Percentiles rank a stretch among this genome's conserved stretches.
Conservation (phyloP, 2,797 vertebrate species). For the Thunnus albacares region DNA sequence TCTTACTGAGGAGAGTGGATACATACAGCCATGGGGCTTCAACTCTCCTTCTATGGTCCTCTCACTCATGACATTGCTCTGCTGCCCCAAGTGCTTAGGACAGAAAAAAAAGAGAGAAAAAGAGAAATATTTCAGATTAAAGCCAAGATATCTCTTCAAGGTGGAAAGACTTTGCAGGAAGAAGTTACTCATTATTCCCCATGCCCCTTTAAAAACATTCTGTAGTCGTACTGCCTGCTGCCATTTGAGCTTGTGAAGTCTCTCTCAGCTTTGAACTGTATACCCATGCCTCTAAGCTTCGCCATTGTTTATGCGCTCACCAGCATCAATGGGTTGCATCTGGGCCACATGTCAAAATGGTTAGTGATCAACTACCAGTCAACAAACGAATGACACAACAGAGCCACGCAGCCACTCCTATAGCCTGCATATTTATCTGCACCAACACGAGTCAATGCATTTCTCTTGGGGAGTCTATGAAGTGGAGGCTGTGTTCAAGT, state of each 20-base stretch:
- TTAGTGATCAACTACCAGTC: conserved; percentile 51
- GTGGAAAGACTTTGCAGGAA: conserved; percentile 51
- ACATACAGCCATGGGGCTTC: conserved; percentile 26
- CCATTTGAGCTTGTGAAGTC: conserved; percentile 56
- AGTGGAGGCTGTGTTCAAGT: conserved; percentile 32
- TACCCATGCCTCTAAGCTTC: conserved; percentile 28
- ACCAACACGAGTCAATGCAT: conserved; percentile 1
- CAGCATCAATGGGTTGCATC: conserved; percentile 56
- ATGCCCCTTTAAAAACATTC: conserved; percentile 53
- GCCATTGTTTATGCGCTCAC: conserved; percentile 44
- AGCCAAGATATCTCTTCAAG: conserved; percentile 47
- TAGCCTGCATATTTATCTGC: conserved; percentile 11
- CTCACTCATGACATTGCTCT: conserved; percentile 28
- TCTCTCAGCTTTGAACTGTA: conserved; percentile 61
- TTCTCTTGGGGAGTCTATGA: not conserved
- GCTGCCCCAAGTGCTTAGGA: conserved; percentile 23
- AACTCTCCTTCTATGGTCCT: conserved; percentile 13
- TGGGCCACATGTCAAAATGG: conserved; percentile 62
- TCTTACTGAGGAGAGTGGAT: conserved; percentile 28
- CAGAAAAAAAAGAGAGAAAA: conserved; percentile 6
- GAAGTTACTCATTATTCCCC: conserved; percentile 60
- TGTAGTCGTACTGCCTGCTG: conserved; percentile 49
- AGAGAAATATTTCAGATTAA: conserved; percentile 37
- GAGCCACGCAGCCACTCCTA: conserved; percentile 21
- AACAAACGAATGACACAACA: conserved; percentile 46